Base-by-base conservation (phyloP, 2,888 invertebrate genomes). In the Colletes collaris region DNA sequence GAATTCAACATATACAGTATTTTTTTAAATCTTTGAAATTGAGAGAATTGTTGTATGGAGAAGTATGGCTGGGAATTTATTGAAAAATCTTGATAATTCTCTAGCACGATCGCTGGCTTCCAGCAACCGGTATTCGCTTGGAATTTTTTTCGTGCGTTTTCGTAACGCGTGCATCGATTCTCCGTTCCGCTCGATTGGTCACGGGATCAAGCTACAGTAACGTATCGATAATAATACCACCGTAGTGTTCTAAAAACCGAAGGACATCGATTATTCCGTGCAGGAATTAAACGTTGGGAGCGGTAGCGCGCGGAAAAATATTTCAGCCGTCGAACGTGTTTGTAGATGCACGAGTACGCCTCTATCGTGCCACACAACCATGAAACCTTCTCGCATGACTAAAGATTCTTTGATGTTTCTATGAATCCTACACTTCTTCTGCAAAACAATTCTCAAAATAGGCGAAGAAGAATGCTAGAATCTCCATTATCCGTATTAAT, bases 221-320 rank as follows among this genome's bases (percentile, higher is more conserved):
- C 63, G 59, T n/a, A 27, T 58, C 72, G 50, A 69, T 74, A 74
- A 74, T 74, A 74, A 74, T 74, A 74, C 63, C 74, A 58, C 52
- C 50, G 19, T 16, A 27, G 27, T 50, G 56, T 52, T 63, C 56
- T 63, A 74, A 74, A 74, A 74, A 70, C 74, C 37, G 50, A 50
- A 62, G 62, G n/a, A 37, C 62, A 74, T 74, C 74, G 70, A 70
- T 74, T 63, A 69, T 63, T 37, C 4, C 16, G 37, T 11, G 2
- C 16, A 19, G 49, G 64, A 35, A 13, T 55, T 55, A 35, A 19
- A 13, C 13, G 64, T 56, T 49, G 13, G 44, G 19, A 19, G n/a
- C 6, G 19, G 56, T 10, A n/a, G n/a, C 55, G 10, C 40, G 27
- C 19, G 46, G 19, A 13, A 60, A 16, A 46, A 10, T 44, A 44